These are phyloP conservation scores for Brotula barbata DNA, from an alignment of 2,797 vertebrate species.

Conservation along the genomic window DNA sequence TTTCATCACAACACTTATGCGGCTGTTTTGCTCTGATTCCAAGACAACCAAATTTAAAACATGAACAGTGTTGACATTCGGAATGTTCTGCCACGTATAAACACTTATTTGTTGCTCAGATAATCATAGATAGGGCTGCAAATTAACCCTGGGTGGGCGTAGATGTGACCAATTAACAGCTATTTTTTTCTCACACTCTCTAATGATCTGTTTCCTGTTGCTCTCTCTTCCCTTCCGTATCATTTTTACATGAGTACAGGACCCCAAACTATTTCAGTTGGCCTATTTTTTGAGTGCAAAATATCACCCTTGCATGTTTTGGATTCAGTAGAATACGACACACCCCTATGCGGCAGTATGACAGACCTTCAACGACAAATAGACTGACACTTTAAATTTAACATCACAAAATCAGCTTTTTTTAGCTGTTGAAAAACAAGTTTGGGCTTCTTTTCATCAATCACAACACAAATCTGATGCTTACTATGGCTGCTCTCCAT, in stretches of 20 bases:
- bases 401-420: no score
- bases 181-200: slow-evolving; percentile 1
- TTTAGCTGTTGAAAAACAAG: no score
- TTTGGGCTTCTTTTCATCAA: no score
- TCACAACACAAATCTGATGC: no score
- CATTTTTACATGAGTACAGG: slow-evolving; percentile 27
- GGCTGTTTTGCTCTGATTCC: neutral
- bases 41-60: neutral
- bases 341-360: no score
- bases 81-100: slow-evolving; percentile 2
- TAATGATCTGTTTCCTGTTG: neutral
- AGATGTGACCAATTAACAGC: slow-evolving; percentile 12
- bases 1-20: neutral
- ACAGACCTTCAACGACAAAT: no score
- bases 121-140: neutral
- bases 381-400: no score
- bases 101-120: neutral
- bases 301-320: no score
- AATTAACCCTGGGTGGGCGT: neutral
- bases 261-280: no score
- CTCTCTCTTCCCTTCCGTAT: neutral
- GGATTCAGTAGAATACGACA: no score
- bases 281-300: no score
- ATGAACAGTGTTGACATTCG: neutral
- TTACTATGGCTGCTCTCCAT: no score